These are phyloP conservation scores for Lacerta bilineata DNA, from an alignment of 2,797 vertebrate genomes.

Conservation along the genomic window DNA sequence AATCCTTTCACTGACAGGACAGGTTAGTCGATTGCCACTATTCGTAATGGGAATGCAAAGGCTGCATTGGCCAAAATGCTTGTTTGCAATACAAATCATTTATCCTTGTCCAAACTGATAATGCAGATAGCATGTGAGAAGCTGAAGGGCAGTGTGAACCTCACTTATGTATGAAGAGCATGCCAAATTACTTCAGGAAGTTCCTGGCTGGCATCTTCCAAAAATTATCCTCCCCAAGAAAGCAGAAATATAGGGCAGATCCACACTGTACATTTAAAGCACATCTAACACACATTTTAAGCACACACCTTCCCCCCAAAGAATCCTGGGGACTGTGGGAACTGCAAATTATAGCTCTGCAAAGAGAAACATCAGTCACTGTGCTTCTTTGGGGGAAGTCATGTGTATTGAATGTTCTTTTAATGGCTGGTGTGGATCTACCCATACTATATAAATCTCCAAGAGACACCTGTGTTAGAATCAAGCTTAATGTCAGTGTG, in stretches of 20 bases:
- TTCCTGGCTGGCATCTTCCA: background rate
- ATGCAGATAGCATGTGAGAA: background rate
- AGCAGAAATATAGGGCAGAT: background rate
- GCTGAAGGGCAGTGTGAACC: background rate
- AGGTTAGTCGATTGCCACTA: too few species aligned
- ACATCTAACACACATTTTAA: too few species aligned
- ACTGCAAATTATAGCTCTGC: too few species aligned
- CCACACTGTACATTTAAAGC: too few species aligned
- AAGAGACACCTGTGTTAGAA: background rate
- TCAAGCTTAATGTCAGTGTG: background rate
- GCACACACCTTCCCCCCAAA: too few species aligned
- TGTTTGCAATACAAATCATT: background rate
- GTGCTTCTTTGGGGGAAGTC: too few species aligned
- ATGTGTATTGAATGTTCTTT: too few species aligned
- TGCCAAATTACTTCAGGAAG: too few species aligned
- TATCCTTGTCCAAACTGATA: background rate
- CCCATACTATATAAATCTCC: background rate
- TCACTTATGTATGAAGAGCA: background rate
- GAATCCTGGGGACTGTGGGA: too few species aligned
- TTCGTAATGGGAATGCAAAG: background rate
- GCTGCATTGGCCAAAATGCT: background rate
- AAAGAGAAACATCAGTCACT: too few species aligned
- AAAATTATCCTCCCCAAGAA: background rate
- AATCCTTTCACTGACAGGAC: too few species aligned
- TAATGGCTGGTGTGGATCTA: too few species aligned